Evolutionary conservation across 53 echinoderm and acorn worm genomes (phyloP), one percentile per base, ranked within the genome.

Genomic region (Stichopus horrens): DNA sequence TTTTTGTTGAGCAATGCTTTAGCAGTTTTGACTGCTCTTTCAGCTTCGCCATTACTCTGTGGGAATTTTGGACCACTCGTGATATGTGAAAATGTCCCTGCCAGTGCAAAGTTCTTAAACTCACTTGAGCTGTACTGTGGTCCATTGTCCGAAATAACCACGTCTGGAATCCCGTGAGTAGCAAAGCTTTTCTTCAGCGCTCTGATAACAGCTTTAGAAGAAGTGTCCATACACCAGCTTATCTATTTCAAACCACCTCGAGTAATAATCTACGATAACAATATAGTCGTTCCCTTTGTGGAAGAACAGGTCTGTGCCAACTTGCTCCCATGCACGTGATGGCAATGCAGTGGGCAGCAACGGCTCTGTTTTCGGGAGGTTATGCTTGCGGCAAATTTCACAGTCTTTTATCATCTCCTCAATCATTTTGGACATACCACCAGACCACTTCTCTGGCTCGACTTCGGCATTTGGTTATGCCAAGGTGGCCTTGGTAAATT

Each of bases 211-310:
- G 37, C 76, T 20, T 71, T 79, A 8, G 88, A 79, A 19, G 78
- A 88, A 0, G 91, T 77, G 68, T 88, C 76, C 21, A 7, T 53
- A 22, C 2, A 7, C 9, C 6, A 57, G 11, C 8, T 9, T 37
- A 23, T 63, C 89, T 54, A 88, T 79, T 57, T 88, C 74, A 23
- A 79, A 13, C 20, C 77, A 55, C 7, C 53, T 51, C 37, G 65
- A 92, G 79, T 89, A 94, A 59, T 94, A 92, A 65, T 94, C 94
- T 11, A 94, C 86, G 5, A 88, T 85, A 57, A 88, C 75, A 76
- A 88, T 74, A 52, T 74, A 85, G 16, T 74, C 20, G 18, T 81
- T 80, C 21, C 88, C 91, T 57, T 88, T 82, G 75, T 88, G 53
- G 52, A 83, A 71, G 53, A 88, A 88, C 5, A 88, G 52, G 74